Percentiles rank a stretch among this genome's conserved stretches.
Evolutionary conservation across 2,888 invertebrate species (phyloP).

Genomic region (Rugalucina vietnamica): DNA sequence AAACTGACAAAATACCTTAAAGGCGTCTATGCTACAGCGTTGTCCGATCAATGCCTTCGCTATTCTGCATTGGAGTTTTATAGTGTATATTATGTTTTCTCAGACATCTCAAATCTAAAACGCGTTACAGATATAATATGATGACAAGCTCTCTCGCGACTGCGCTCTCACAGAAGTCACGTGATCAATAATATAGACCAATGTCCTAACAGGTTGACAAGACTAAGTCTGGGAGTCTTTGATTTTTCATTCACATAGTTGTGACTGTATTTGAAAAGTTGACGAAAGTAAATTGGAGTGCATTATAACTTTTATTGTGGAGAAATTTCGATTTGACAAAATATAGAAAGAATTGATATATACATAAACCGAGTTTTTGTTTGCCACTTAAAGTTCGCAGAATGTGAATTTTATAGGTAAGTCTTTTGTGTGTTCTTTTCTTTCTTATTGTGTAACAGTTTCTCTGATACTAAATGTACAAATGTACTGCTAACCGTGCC

Average conservation of each 20-base stretch:
- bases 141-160: too few relatives aligned
- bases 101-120: too few relatives aligned
- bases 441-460: background rate
- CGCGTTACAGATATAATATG: too few relatives aligned
- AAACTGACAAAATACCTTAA: background rate
- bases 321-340: too few relatives aligned
- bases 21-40: background rate
- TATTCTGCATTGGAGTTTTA: background rate
- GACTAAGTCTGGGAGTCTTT: background rate
- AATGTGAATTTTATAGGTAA: background rate
- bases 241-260: background rate
- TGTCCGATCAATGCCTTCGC: background rate
- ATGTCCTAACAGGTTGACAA: slow-evolving; percentile 2
- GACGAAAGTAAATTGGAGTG: slow-evolving; percentile 2
- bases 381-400: background rate
- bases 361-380: background rate
- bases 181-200: slow-evolving; percentile 10
- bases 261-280: background rate
- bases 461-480: background rate
- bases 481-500: background rate
- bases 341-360: background rate
- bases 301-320: background rate
- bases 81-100: background rate
- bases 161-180: background rate
- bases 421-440: background rate